A percentile compares a stretch with the other conserved stretches of the same genome.
Conservation (phyloP, 2,888 invertebrate genomes). For the Folsomia candida region DNA sequence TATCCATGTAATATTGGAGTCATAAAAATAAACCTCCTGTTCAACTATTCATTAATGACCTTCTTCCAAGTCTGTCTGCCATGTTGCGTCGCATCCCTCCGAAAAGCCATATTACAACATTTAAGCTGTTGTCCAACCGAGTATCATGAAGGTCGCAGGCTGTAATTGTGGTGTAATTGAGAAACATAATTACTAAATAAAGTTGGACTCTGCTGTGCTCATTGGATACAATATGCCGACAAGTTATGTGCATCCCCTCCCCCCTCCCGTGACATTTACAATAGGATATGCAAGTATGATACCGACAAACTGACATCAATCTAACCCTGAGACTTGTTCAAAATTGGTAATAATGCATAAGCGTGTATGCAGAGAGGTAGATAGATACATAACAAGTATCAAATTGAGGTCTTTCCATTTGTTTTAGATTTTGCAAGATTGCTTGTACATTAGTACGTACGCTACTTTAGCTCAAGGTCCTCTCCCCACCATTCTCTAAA, state of each 20-base stretch:
- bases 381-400: background rate
- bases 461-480: background rate
- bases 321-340: too few relatives aligned
- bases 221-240: too few relatives aligned
- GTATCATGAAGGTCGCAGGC: background rate
- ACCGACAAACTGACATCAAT: too few relatives aligned
- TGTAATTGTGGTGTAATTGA: background rate
- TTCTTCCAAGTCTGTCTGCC: background rate
- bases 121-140: background rate
- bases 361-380: too few relatives aligned
- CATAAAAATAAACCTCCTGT: background rate
- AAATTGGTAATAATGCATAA: background rate
- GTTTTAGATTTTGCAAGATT: background rate
- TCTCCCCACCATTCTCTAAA: too few relatives aligned
- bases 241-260: too few relatives aligned
- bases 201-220: too few relatives aligned
- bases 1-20: too few relatives aligned
- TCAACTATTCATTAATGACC: background rate
- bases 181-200: background rate
- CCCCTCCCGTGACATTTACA: too few relatives aligned
- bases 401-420: background rate
- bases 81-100: background rate
- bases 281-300: too few relatives aligned
- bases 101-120: background rate
- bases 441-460: background rate